Evolutionary conservation across 1,140 invertebrate genomes (phyloP).

Genomic region (Portunus trituberculatus): DNA sequence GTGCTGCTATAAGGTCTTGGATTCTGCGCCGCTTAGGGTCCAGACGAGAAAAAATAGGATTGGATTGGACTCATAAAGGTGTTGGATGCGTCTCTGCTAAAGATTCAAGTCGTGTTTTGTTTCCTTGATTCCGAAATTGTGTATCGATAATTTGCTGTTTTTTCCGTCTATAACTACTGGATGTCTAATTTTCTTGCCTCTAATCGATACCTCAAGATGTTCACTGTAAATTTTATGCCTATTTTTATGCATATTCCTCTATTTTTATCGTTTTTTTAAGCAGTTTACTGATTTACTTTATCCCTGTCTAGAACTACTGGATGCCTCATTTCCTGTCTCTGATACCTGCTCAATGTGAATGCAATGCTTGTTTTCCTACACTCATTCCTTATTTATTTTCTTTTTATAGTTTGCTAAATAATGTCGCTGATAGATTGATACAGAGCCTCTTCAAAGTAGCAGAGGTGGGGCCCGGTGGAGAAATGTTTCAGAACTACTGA

Average conservation of each 20-base stretch:
- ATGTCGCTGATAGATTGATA: too few species aligned
- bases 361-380: neutral
- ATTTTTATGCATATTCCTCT: neutral
- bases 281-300: neutral
- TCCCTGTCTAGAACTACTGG: neutral
- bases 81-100: neutral
- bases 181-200: conserved; percentile 65
- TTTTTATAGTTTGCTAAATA: neutral
- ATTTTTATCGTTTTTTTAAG: neutral
- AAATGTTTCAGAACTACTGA: too few species aligned
- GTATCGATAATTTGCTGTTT: conserved; percentile 62
- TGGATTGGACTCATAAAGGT: neutral
- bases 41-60: conserved; percentile 3
- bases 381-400: neutral
- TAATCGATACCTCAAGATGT: conserved; percentile 32
- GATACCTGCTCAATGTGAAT: too few species aligned
- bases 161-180: conserved; percentile 64
- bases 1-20: conserved; percentile 50
- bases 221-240: neutral
- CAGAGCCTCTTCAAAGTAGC: too few species aligned
- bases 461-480: too few species aligned
- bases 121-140: conserved; percentile 56
- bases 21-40: too few species aligned
- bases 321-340: too few species aligned
- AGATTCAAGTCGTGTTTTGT: neutral